These are phyloP conservation scores for Philhelius pedissequus DNA, from an alignment of 2,888 invertebrate species.

Conservation along the genomic window DNA sequence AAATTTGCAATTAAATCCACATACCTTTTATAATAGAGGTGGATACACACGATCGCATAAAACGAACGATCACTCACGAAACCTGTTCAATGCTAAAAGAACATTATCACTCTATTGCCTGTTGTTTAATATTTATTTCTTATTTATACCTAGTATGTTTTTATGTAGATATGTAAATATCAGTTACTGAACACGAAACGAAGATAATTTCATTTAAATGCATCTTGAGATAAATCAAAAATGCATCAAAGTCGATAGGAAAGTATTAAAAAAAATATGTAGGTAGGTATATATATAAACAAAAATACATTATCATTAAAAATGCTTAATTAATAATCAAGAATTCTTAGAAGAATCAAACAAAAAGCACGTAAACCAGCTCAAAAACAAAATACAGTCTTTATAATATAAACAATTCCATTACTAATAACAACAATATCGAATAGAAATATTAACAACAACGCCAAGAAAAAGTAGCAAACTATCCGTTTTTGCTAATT, in stretches of 20 bases:
- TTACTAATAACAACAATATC: slow-evolving; percentile 11
- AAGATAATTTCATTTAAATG: slow-evolving; percentile 48
- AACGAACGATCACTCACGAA: slow-evolving; percentile 30
- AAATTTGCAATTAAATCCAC: slow-evolving; percentile 48
- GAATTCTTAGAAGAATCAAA: slow-evolving; percentile 55
- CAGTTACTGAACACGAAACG: slow-evolving; percentile 5
- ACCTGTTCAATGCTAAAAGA: slow-evolving; percentile 56
- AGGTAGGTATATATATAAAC: background rate
- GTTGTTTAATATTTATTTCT: background rate
- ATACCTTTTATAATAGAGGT: background rate
- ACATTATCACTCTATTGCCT: slow-evolving; percentile 13
- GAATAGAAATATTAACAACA: slow-evolving; percentile 22
- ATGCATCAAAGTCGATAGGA: slow-evolving; percentile 14
- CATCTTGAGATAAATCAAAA: slow-evolving; percentile 36
- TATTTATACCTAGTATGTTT: background rate
- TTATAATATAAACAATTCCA: slow-evolving; percentile 12
- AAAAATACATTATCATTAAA: slow-evolving; percentile 49
- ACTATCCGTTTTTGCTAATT: slow-evolving; percentile 63
- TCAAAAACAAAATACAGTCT: slow-evolving; percentile 40
- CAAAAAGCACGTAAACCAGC: slow-evolving; percentile 58
- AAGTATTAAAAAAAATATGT: background rate
- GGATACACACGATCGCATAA: background rate
- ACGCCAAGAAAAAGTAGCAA: slow-evolving; percentile 50
- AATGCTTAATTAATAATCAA: slow-evolving; percentile 52
- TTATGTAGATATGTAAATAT: slow-evolving; percentile 2